Conservation (phyloP, 2,797 vertebrate genomes). For the Phyllotis vaccarum region DNA sequence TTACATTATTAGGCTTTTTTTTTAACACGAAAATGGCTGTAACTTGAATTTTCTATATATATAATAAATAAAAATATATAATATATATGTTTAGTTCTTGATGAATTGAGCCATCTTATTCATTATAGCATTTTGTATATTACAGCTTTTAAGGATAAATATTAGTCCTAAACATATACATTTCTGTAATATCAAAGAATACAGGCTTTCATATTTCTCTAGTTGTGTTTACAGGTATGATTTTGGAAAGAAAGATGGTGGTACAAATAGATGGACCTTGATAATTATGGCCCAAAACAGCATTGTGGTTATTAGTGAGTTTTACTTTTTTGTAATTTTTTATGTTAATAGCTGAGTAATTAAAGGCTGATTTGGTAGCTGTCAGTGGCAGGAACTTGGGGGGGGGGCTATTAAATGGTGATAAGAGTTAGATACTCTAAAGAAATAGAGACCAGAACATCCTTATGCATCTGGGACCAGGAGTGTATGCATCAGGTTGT, state of each 20-base stretch:
- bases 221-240: background rate
- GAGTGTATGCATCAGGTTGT: background rate
- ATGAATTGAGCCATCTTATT: background rate
- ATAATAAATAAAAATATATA: too few species aligned
- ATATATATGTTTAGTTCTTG: background rate
- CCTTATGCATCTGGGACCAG: background rate
- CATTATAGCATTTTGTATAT: background rate
- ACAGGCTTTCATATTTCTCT: background rate
- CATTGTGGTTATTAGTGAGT: slow-evolving; percentile 3
- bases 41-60: too few species aligned
- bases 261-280: background rate
- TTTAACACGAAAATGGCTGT: background rate
- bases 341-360: background rate
- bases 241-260: slow-evolving; percentile 13
- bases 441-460: background rate
- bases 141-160: background rate
- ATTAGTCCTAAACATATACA: background rate
- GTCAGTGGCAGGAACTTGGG: background rate
- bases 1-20: background rate
- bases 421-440: background rate
- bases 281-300: background rate
- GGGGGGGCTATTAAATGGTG: background rate
- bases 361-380: background rate
- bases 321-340: background rate
- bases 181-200: slow-evolving; percentile 2